A percentile compares a stretch with the other conserved stretches of the same genome.
These are phyloP conservation scores for Corythornis cristatus DNA, from an alignment of 2,113 vertebrate genomes.

Conservation along the genomic window DNA sequence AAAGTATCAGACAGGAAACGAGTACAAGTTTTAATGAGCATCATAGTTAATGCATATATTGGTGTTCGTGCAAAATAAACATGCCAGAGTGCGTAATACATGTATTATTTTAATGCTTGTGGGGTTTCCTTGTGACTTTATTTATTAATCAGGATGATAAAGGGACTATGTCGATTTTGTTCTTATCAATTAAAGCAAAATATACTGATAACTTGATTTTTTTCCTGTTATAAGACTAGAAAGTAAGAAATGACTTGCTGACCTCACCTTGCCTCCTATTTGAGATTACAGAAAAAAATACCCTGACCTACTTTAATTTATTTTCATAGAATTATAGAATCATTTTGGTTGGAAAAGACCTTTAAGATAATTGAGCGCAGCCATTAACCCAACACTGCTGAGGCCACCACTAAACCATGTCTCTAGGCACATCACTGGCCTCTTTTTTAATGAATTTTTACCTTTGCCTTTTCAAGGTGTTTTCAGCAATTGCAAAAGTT, in stretches of 20 bases:
- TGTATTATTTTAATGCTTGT: conserved; percentile 2
- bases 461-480: background rate
- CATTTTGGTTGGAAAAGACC: too few relatives aligned
- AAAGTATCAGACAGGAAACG: background rate
- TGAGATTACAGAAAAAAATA: background rate
- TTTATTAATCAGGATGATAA: background rate
- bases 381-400: too few relatives aligned
- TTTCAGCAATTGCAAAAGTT: background rate
- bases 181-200: conserved; percentile 3
- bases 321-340: background rate
- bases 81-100: background rate
- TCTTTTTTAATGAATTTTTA: background rate
- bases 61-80: background rate
- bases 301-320: background rate
- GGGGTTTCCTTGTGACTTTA: background rate
- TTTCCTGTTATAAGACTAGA: fast-evolving
- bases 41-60: background rate
- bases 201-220: background rate
- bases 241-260: background rate
- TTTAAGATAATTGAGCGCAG: too few relatives aligned
- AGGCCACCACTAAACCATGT: too few relatives aligned
- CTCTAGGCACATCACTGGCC: too few relatives aligned
- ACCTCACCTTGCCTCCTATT: background rate
- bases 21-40: conserved; percentile 13
- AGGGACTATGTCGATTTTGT: background rate